Conservation (phyloP, 2,797 vertebrate species). For the Artibeus lituratus region DNA sequence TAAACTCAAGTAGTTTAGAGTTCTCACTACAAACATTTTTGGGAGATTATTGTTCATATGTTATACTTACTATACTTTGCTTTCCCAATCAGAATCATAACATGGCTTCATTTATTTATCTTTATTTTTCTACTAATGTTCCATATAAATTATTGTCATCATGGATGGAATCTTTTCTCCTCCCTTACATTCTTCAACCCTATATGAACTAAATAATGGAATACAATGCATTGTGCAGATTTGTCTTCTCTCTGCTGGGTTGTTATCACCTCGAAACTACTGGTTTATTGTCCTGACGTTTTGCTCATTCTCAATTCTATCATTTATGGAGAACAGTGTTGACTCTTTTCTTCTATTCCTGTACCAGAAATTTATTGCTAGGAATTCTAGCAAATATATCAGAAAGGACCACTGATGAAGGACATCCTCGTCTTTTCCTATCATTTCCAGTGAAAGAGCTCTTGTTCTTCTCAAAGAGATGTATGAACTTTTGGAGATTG, state of each 20-base stretch:
- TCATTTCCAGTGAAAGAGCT: background rate
- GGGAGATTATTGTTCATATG: background rate
- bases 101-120: background rate
- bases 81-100: constrained; percentile 5
- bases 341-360: background rate
- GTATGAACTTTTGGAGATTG: background rate
- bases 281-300: background rate
- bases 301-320: background rate
- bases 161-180: background rate
- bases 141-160: background rate
- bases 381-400: background rate
- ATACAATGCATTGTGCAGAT: background rate
- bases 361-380: background rate
- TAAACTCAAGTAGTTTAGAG: background rate
- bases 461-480: background rate
- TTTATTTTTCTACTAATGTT: constrained; percentile 18
- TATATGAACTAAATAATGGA: background rate
- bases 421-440: background rate
- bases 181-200: background rate
- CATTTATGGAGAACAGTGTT: background rate
- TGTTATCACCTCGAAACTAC: background rate
- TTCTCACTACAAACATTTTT: background rate
- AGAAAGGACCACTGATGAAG: background rate
- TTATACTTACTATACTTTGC: background rate
- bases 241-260: background rate